phyloP scores from a whole-genome alignment of 2,888 invertebrate genomes.

The Nomada goodeniana region DNA sequence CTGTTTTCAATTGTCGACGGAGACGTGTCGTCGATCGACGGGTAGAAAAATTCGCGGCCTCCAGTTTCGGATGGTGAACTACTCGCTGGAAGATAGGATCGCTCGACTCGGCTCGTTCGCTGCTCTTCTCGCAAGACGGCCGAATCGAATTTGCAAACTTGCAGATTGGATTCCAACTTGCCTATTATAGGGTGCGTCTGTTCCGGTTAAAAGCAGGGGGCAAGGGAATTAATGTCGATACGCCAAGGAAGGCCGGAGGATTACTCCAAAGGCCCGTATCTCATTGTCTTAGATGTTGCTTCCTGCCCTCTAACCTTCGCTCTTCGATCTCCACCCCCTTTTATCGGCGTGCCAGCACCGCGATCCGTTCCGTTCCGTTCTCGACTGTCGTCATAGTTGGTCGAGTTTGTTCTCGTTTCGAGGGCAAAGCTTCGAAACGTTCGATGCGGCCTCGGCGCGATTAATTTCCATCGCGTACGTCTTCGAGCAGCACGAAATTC shows the following conservation, averaged over 20 bases:
- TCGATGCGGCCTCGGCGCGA: slow-evolving; percentile 24
- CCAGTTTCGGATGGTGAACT: slow-evolving; percentile 19
- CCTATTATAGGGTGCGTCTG: slow-evolving; percentile 85
- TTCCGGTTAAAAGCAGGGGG: slow-evolving; percentile 84
- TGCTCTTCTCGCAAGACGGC: slow-evolving; percentile 80
- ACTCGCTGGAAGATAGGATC: slow-evolving; percentile 26
- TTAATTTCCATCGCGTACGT: slow-evolving; percentile 1
- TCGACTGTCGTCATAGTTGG: slow-evolving; percentile 54
- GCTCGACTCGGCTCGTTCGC: slow-evolving; percentile 56
- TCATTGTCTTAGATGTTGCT: slow-evolving; percentile 78
- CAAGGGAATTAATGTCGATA: slow-evolving; percentile 84
- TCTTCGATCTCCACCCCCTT: slow-evolving; percentile 27
- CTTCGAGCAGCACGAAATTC: background rate
- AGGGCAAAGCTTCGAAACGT: background rate
- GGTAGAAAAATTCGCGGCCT: slow-evolving; percentile 8
- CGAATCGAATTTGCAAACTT: slow-evolving; percentile 85
- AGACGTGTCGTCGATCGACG: background rate
- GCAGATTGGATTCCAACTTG: slow-evolving; percentile 85
- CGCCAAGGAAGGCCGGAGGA: slow-evolving; percentile 82
- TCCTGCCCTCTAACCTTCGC: slow-evolving; percentile 57
- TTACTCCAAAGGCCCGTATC: slow-evolving; percentile 80
- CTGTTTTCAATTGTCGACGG: background rate
- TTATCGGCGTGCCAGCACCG: background rate
- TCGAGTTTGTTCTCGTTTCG: slow-evolving; percentile 40
- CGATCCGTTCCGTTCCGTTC: background rate